These are phyloP conservation scores for Pilophorus perplexus DNA, from an alignment of 2,888 invertebrate genomes.

Conservation along the genomic window DNA sequence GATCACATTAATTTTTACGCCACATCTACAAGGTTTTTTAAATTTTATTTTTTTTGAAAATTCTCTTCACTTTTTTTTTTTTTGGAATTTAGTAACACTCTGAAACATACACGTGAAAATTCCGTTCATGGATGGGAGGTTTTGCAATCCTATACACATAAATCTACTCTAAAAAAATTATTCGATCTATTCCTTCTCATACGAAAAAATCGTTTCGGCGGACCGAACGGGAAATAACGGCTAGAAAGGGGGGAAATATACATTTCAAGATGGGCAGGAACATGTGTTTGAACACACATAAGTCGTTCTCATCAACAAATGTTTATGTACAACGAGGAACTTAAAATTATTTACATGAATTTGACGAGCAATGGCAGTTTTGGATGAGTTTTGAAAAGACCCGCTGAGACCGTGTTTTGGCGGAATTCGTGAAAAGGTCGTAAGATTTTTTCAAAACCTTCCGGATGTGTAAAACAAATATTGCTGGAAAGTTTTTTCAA, in stretches of 20 bases:
- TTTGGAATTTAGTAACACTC: neutral
- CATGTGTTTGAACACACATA: slow-evolving; percentile 26
- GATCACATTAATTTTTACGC: slow-evolving; percentile 14
- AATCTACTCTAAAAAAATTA: too few species aligned
- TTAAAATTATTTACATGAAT: slow-evolving; percentile 10
- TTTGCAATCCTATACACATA: neutral
- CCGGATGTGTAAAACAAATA: neutral
- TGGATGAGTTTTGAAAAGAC: too few species aligned
- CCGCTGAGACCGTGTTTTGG: too few species aligned
- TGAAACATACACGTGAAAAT: slow-evolving; percentile 18
- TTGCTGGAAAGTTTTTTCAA: slow-evolving; percentile 18
- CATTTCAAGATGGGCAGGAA: slow-evolving; percentile 13
- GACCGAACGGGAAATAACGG: too few species aligned
- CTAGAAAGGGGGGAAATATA: neutral
- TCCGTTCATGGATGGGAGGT: slow-evolving; percentile 4
- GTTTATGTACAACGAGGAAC: slow-evolving; percentile 20
- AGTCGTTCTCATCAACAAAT: neutral
- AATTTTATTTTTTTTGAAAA: too few species aligned
- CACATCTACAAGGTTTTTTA: slow-evolving; percentile 10
- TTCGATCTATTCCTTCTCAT: too few species aligned
- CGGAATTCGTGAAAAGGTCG: too few species aligned
- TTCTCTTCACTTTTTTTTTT: neutral
- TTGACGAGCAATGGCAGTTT: too few species aligned
- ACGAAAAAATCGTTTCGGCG: too few species aligned
- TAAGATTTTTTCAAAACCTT: neutral